Evolutionary conservation across 2,113 vertebrate species (phyloP).

Genomic region (Podarcis cretensis): DNA sequence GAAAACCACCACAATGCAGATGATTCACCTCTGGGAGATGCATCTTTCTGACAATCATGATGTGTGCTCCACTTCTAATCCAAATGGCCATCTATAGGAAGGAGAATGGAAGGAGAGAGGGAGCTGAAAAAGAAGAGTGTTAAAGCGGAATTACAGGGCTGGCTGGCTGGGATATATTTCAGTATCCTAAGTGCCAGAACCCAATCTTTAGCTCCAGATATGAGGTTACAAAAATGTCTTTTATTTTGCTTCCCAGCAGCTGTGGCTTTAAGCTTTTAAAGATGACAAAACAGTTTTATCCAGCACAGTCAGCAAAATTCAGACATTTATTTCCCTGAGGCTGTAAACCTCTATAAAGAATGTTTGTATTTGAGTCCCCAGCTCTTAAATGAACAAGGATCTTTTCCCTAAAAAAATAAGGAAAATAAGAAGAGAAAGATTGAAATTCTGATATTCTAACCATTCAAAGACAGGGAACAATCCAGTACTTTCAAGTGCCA

Average conservation of each 20-base stretch:
- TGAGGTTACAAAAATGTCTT: constrained; percentile 1
- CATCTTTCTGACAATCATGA: too few species aligned
- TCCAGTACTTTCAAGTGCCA: background rate
- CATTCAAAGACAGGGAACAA: background rate
- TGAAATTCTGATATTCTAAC: constrained; percentile 30
- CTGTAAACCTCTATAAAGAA: constrained; percentile 45
- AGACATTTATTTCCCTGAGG: constrained; percentile 19
- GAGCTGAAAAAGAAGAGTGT: background rate
- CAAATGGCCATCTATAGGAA: background rate
- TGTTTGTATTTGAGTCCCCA: constrained; percentile 34
- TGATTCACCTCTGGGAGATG: background rate
- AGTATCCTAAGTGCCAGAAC: background rate
- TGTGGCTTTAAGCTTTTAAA: constrained; percentile 30
- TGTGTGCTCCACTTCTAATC: background rate
- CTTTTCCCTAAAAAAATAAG: constrained; percentile 39
- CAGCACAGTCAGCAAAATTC: constrained; percentile 12
- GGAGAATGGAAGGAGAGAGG: background rate
- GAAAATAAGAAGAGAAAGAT: constrained; percentile 21
- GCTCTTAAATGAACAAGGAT: background rate
- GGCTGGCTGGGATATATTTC: rapidly evolving
- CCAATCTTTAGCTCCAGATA: background rate
- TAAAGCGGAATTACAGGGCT: background rate
- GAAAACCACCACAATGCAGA: too few species aligned
- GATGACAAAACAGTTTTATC: background rate
- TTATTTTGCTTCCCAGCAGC: constrained; percentile 14